These are phyloP conservation scores for Pollimyrus isidori DNA, from an alignment of 2,113 vertebrate species.

Conservation along the genomic window DNA sequence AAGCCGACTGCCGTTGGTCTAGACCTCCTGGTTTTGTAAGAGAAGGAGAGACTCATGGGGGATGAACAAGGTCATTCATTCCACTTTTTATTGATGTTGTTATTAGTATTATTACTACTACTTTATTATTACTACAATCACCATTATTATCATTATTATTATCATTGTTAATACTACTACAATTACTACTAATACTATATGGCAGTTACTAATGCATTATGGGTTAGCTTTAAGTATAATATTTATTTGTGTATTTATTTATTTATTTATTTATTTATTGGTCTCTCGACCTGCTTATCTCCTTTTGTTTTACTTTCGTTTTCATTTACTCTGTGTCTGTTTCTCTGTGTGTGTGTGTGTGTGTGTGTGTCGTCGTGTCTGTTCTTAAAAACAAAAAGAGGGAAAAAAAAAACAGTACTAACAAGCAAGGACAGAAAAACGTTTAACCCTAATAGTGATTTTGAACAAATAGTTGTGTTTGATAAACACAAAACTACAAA, in stretches of 20 bases:
- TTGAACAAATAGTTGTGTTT: conserved; percentile 38
- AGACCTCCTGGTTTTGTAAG: conserved; percentile 35
- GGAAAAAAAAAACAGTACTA: conserved; percentile 43
- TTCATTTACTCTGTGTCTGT: conserved; percentile 30
- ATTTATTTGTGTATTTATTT: conserved; percentile 29
- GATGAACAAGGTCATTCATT: conserved; percentile 41
- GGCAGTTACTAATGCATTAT: conserved; percentile 37
- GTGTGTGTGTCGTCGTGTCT: conserved; percentile 49
- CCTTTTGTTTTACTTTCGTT: conserved; percentile 28
- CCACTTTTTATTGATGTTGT: conserved; percentile 49
- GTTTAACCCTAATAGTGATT: conserved; percentile 45
- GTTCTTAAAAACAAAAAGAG: conserved; percentile 41
- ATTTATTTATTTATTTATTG: conserved; percentile 31
- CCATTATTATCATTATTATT: conserved; percentile 29
- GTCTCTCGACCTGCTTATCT: conserved; percentile 7
- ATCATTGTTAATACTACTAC: conserved; percentile 30
- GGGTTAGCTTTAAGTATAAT: conserved; percentile 37
- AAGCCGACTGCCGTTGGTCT: neutral
- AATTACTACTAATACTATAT: conserved; percentile 31
- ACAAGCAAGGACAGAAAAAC: conserved; percentile 43
- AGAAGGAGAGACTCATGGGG: conserved; percentile 29
- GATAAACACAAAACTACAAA: conserved; percentile 37
- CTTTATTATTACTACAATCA: conserved; percentile 35
- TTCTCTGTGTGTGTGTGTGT: conserved; percentile 45
- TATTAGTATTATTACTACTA: conserved; percentile 35